Conservation (phyloP, 2,888 invertebrate species). For the Plebejus anna region DNA sequence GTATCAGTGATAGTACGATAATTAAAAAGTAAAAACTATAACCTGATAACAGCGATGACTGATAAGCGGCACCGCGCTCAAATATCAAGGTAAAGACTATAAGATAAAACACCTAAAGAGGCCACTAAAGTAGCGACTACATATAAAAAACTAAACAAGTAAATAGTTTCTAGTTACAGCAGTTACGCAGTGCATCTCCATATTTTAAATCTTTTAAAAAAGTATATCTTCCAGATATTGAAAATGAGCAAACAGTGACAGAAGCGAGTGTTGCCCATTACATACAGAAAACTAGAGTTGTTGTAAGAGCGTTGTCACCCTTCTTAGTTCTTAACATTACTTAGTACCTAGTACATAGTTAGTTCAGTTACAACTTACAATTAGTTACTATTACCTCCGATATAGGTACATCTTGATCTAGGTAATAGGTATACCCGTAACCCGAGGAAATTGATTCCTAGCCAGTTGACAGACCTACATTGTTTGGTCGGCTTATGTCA, state of each 20-base stretch:
- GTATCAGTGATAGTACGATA: conserved; percentile 21
- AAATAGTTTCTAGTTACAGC: no score
- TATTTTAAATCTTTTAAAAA: background rate
- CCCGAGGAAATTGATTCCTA: no score
- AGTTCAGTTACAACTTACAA: no score
- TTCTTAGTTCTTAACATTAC: no score
- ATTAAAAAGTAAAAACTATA: conserved; percentile 9
- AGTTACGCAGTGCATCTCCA: no score
- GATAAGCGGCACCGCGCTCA: background rate
- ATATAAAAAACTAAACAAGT: background rate
- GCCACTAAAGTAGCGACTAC: background rate
- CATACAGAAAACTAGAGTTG: background rate
- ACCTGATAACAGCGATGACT: conserved; percentile 40
- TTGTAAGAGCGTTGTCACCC: no score
- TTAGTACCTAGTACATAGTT: no score
- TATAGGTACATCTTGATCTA: no score
- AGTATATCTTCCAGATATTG: background rate
- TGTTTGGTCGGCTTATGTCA: no score
- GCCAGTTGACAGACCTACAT: no score
- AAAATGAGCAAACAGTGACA: background rate
- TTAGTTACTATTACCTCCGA: no score
- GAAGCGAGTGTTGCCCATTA: background rate
- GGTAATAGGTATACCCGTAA: no score
- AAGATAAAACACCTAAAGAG: background rate
- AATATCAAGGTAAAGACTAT: background rate